Percentiles rank a stretch among this genome's conserved stretches.
These are phyloP conservation scores for Pteruthius melanotis DNA, from an alignment of 2,113 vertebrate genomes.

Conservation along the genomic window DNA sequence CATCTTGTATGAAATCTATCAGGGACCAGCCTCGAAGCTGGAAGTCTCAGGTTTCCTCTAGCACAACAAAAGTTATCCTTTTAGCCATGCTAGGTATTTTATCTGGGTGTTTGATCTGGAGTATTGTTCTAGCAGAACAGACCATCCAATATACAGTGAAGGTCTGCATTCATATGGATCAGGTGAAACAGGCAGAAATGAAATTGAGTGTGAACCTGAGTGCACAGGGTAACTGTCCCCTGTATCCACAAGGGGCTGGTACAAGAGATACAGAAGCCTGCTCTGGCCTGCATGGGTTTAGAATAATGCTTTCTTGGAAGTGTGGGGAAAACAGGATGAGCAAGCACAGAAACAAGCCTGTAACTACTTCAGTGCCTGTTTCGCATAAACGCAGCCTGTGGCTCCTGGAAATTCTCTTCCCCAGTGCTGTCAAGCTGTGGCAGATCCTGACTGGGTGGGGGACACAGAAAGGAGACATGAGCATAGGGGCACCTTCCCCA, in stretches of 20 bases:
- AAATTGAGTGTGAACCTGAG: not conserved
- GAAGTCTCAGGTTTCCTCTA: not conserved
- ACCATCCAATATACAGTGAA: not conserved
- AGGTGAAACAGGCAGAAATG: not conserved
- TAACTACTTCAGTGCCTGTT: not conserved
- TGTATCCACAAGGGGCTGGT: not conserved
- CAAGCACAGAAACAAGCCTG: not conserved
- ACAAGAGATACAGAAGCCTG: not conserved
- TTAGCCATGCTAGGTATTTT: not conserved
- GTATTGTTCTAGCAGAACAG: not conserved
- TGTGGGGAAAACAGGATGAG: not conserved
- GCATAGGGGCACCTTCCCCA: not conserved
- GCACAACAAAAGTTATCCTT: not conserved
- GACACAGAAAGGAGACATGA: not conserved
- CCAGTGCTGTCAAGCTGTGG: not conserved
- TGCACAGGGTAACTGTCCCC: not conserved
- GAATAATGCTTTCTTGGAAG: not conserved
- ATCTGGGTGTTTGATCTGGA: not conserved
- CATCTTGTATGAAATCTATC: not conserved
- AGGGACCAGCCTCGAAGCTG: not conserved
- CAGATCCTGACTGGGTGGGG: not conserved
- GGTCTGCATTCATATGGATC: not conserved
- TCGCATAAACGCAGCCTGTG: rapidly evolving
- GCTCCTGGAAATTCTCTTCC: not conserved
- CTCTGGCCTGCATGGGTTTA: not conserved